Conservation (phyloP, 2,888 invertebrate species). For the Dicyrtoma fusca region DNA sequence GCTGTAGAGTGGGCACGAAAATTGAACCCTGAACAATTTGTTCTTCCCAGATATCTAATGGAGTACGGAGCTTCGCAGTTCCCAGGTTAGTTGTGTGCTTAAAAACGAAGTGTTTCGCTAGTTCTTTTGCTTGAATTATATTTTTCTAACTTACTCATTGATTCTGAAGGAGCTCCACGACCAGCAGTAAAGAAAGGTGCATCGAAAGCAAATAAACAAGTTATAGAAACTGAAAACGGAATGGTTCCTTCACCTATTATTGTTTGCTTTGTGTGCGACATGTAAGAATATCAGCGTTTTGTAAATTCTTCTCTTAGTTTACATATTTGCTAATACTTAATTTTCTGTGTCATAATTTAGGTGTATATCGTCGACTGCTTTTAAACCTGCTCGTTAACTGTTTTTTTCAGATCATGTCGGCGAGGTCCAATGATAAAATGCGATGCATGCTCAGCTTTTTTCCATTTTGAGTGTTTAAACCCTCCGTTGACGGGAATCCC, state of each 20-base stretch:
- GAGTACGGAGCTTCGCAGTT: slow-evolving; percentile 65
- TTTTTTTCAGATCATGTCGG: slow-evolving; percentile 71
- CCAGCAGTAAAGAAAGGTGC: slow-evolving; percentile 28
- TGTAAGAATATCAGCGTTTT: slow-evolving; percentile 58
- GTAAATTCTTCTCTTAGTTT: too few relatives aligned
- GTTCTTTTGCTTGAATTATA: too few relatives aligned
- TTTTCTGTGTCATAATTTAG: background rate
- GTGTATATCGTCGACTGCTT: background rate
- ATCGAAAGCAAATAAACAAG: slow-evolving; percentile 30
- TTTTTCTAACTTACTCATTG: too few relatives aligned
- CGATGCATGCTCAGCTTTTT: slow-evolving; percentile 88
- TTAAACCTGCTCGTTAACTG: background rate
- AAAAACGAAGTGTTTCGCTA: too few relatives aligned
- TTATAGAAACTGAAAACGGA: slow-evolving; percentile 66
- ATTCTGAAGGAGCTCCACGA: slow-evolving; percentile 38
- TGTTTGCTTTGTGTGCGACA: slow-evolving; percentile 79
- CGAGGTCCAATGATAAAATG: slow-evolving; percentile 84
- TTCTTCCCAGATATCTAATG: slow-evolving; percentile 78
- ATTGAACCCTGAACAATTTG: slow-evolving; percentile 88
- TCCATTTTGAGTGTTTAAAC: slow-evolving; percentile 91
- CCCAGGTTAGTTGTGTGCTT: slow-evolving; percentile 66
- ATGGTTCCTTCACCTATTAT: slow-evolving; percentile 81
- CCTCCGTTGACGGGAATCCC: slow-evolving; percentile 89
- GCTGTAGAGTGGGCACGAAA: slow-evolving; percentile 74
- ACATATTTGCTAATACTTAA: too few relatives aligned